Conservation (phyloP, 2,797 vertebrate genomes). For the Characodon lateralis region DNA sequence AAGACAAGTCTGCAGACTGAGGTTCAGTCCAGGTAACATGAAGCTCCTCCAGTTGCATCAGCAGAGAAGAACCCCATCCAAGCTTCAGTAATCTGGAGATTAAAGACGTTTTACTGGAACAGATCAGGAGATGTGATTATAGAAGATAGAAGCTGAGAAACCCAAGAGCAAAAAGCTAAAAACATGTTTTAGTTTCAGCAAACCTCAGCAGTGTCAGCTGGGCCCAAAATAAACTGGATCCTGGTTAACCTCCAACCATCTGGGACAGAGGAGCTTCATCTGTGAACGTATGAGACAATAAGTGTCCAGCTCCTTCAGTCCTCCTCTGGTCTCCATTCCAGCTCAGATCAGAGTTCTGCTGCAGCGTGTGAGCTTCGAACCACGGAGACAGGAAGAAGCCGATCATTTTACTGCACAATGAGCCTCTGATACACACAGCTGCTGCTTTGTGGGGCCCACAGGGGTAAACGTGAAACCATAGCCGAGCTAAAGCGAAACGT, state of each 20-base stretch:
- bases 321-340: constrained; percentile 11
- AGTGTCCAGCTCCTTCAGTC: background rate
- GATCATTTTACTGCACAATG: background rate
- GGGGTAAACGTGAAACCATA: background rate
- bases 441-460: background rate
- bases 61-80: background rate
- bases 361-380: background rate
- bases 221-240: background rate
- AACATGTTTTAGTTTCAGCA: background rate
- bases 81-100: background rate
- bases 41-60: background rate
- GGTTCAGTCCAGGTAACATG: background rate
- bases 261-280: background rate
- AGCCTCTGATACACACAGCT: background rate
- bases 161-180: background rate
- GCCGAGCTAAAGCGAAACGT: background rate
- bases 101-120: background rate
- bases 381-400: too few species aligned
- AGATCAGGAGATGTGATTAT: background rate
- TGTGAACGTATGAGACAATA: constrained; percentile 3
- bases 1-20: background rate
- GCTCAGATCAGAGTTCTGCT: constrained; percentile 1
- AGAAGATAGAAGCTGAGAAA: background rate
- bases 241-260: constrained; percentile 1
- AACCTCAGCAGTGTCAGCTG: too few species aligned